phyloP scores from a whole-genome alignment of 1,140 invertebrate genomes.

The Pseudobourletiella spinata region DNA sequence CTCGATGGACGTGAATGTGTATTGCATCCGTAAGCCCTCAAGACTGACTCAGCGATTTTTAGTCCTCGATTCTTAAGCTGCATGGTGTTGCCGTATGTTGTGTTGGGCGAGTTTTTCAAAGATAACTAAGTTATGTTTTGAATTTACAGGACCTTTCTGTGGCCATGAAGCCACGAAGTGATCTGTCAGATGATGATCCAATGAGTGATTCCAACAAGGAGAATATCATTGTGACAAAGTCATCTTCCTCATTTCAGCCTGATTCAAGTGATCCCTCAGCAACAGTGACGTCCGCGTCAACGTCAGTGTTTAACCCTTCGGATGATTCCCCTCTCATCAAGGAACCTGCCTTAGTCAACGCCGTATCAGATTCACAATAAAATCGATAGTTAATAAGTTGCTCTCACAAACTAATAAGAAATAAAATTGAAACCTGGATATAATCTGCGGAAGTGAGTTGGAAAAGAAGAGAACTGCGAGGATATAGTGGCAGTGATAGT shows the following conservation, averaged over 20 bases:
- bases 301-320: constrained; percentile 16
- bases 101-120: no score
- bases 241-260: constrained; percentile 17
- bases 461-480: no score
- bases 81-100: no score
- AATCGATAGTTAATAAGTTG: constrained; percentile 3
- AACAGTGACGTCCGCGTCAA: constrained; percentile 10
- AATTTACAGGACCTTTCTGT: constrained; percentile 33
- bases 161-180: constrained; percentile 34
- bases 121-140: no score
- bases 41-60: no score
- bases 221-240: constrained; percentile 25
- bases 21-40: no score
- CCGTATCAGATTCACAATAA: constrained; percentile 19
- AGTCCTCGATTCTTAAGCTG: no score
- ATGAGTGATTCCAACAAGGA: constrained; percentile 36
- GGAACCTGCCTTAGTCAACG: constrained; percentile 31
- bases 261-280: constrained; percentile 14
- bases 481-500: no score
- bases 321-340: constrained; percentile 29
- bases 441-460: background rate
- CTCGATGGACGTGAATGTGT: no score
- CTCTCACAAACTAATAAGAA: constrained; percentile 1
- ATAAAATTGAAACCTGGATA: background rate
- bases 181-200: constrained; percentile 33